Evolutionary conservation across 1,140 invertebrate genomes (phyloP).

Genomic region (Conus betulinus): DNA sequence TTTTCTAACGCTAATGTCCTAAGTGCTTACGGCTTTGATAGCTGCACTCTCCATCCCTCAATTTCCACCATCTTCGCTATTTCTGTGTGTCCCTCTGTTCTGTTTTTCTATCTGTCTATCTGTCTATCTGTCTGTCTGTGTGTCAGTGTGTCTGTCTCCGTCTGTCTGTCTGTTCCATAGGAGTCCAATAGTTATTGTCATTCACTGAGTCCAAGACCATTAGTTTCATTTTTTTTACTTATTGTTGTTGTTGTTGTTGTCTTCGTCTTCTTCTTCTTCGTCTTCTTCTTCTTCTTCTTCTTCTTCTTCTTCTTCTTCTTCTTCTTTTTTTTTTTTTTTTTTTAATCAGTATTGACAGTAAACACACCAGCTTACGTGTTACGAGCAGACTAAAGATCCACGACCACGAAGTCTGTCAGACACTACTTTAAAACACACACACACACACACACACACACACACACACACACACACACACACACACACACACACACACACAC

Average conservation of each 20-base stretch:
- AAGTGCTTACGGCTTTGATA: no score
- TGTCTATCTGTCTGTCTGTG: background rate
- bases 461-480: no score
- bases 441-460: no score
- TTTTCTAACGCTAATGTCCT: no score
- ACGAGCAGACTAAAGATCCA: no score
- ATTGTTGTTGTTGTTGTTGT: background rate
- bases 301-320: conserved; percentile 16
- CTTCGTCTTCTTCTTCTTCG: conserved; percentile 10
- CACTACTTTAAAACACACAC: no score
- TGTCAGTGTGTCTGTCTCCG: background rate
- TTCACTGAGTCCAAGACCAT: no score
- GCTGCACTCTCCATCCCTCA: no score
- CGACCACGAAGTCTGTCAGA: no score
- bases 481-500: no score
- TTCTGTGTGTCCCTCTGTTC: background rate
- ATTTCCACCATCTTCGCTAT: background rate
- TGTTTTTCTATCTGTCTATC: background rate
- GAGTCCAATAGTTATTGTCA: no score
- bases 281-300: conserved; percentile 24
- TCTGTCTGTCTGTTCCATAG: background rate
- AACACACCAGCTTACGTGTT: no score
- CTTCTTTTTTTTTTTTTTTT: conserved; percentile 33
- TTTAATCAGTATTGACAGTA: background rate
- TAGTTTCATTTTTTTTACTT: background rate